Evolutionary conservation across 2,113 vertebrate species (phyloP).

Genomic region (Boulengeromyrus knoepffleri): DNA sequence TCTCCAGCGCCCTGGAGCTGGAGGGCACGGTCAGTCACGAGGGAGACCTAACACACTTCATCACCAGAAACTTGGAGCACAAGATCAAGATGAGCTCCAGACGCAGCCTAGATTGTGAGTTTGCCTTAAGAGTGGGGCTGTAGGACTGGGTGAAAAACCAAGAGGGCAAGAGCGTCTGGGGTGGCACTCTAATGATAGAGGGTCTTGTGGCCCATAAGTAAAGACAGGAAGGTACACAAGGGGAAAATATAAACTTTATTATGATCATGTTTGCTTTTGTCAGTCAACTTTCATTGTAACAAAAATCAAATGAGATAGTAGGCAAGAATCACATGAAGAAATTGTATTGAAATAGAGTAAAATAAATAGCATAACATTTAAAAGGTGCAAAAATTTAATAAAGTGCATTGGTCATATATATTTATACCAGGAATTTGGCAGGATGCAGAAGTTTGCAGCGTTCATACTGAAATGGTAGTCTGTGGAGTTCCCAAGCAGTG

Average conservation of each 20-base stretch:
- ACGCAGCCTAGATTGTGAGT: conserved; percentile 67
- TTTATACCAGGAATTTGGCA: neutral
- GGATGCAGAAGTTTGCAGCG: neutral
- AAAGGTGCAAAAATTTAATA: neutral
- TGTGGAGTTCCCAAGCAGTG: neutral
- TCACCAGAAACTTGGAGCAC: conserved; percentile 81
- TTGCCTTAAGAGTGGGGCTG: conserved; percentile 42
- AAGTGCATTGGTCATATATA: neutral
- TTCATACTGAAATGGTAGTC: neutral
- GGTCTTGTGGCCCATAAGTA: neutral
- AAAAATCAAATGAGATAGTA: neutral
- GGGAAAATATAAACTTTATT: neutral
- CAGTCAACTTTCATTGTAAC: neutral
- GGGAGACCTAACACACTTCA: conserved; percentile 75
- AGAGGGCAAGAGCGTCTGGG: neutral
- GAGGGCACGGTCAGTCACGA: conserved; percentile 74
- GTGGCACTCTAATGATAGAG: neutral
- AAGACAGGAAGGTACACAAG: neutral
- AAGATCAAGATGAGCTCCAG: conserved; percentile 84
- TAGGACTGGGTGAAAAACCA: conserved; percentile 13
- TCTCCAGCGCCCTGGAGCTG: conserved; percentile 70
- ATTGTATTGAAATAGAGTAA: neutral
- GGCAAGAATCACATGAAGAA: neutral
- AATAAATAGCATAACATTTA: neutral
- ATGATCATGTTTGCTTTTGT: neutral